phyloP scores from a whole-genome alignment of 2,888 invertebrate genomes.

The Parnassius mnemosyne region DNA sequence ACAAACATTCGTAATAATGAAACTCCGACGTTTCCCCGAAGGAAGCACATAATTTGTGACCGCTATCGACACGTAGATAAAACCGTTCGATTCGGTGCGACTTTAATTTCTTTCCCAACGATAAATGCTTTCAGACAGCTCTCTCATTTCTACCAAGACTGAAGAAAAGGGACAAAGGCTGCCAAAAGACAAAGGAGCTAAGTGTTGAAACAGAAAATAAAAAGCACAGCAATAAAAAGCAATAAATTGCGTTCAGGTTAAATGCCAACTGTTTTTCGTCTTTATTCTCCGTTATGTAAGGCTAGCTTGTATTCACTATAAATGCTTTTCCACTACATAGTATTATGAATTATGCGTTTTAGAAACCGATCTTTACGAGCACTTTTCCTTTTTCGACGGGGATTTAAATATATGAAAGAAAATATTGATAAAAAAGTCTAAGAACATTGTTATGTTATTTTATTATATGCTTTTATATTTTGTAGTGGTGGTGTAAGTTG shows the following conservation, averaged over 20 bases:
- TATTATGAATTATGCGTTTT: no score
- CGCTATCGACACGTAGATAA: conserved; percentile 78
- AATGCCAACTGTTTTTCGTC: conserved; percentile 33
- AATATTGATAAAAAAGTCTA: no score
- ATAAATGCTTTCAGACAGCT: conserved; percentile 61
- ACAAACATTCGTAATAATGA: conserved; percentile 23
- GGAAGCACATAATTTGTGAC: conserved; percentile 78
- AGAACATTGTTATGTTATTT: no score
- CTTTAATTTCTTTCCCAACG: conserved; percentile 76
- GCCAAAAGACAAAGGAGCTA: conserved; percentile 58
- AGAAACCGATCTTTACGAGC: no score
- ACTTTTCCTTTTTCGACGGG: no score
- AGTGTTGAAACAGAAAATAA: conserved; percentile 53
- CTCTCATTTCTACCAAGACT: conserved; percentile 44
- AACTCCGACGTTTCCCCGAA: conserved; percentile 45
- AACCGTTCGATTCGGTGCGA: conserved; percentile 74
- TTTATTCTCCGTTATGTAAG: conserved; percentile 3
- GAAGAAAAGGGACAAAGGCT: conserved; percentile 47
- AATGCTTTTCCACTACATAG: no score
- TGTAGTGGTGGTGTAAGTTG: no score
- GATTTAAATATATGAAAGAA: no score
- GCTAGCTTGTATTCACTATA: no score
- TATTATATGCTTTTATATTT: no score
- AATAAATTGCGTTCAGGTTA: conserved; percentile 40
- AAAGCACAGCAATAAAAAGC: conserved; percentile 35